Conservation (phyloP, 2,888 invertebrate species). For the Metallyticus violacea region DNA sequence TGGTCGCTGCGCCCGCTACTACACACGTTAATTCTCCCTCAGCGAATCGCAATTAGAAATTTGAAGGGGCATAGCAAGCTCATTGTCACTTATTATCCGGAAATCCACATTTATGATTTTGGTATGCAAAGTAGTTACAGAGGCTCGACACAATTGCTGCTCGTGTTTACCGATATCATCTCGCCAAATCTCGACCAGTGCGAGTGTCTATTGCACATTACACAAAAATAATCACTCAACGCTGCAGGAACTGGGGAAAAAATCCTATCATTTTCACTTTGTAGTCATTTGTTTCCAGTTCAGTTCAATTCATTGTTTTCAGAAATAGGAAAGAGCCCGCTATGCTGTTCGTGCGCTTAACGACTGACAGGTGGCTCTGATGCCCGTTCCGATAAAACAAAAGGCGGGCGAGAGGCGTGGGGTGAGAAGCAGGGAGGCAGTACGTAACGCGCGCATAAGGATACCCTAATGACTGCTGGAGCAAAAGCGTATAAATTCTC, state of each 20-base stretch:
- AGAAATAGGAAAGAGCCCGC: background rate
- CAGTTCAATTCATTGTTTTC: background rate
- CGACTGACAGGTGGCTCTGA: slow-evolving; percentile 2
- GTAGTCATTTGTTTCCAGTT: slow-evolving; percentile 2
- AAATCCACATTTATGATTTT: background rate
- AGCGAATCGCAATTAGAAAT: background rate
- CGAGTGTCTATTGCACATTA: background rate
- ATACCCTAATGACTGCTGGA: background rate
- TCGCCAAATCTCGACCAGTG: background rate
- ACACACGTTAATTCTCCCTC: background rate
- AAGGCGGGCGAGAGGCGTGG: background rate
- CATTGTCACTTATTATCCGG: background rate
- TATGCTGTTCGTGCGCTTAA: background rate
- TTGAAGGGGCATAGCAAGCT: background rate
- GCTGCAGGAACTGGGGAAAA: background rate
- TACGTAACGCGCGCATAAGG: too few species aligned
- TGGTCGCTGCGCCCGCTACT: too few species aligned
- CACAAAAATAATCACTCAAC: background rate
- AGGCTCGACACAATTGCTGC: too few species aligned
- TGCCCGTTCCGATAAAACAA: background rate
- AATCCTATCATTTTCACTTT: background rate
- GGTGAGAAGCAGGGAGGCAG: background rate
- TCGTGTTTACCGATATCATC: background rate
- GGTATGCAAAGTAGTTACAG: background rate
- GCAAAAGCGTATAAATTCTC: background rate